Evolutionary conservation across 1,140 invertebrate genomes (phyloP), one percentile per base, ranked within the genome.

Genomic region (Eurosta solidaginis): DNA sequence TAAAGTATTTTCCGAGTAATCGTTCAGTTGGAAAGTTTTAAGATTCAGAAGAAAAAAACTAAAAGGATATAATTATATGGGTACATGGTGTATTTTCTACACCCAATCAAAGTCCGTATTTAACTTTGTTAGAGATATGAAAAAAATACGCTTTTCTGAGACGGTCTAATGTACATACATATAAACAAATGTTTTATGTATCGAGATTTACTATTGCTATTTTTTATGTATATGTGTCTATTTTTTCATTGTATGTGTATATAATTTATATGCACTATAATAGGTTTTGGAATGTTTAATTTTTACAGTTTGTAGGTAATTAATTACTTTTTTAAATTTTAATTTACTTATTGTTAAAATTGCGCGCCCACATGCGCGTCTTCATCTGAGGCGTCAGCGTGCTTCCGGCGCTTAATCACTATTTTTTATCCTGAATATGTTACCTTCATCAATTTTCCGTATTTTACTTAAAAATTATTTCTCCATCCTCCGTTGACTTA

Each of bases 251-350:
- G 33, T 42, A 7, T 40, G 17, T 68, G 33, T 77, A 77, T 77
- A 68, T 78, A 79, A 74, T 50, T 42, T 77, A 78, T 82, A 74
- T 45, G 40, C 14, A 42, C 3, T 6, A 20, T 20, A 33, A 27
- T 75, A 45, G 45, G 42, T 75, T 85, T 84, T 84, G 84, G 83
- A 84, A 84, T 84, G 83, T 84, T 80, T 84, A 6, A 40, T 1
- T 68, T 68, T 36, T 68, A 20, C 40, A 68, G 59, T 22, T 68
- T 47, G 45, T 47, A 47, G 14, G 45, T 47, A n/a, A n/a, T n/a
- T n/a, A n/a, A n/a, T n/a, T n/a, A n/a, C n/a, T n/a, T n/a, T n/a
- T n/a, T n/a, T n/a, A n/a, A n/a, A n/a, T n/a, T n/a, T n/a, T n/a
- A n/a, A n/a, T 47, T 47, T 47, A 10, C 12, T 47, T 47, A 17